Conservation (phyloP, 1,140 invertebrate genomes). For the Bombus picipes region DNA sequence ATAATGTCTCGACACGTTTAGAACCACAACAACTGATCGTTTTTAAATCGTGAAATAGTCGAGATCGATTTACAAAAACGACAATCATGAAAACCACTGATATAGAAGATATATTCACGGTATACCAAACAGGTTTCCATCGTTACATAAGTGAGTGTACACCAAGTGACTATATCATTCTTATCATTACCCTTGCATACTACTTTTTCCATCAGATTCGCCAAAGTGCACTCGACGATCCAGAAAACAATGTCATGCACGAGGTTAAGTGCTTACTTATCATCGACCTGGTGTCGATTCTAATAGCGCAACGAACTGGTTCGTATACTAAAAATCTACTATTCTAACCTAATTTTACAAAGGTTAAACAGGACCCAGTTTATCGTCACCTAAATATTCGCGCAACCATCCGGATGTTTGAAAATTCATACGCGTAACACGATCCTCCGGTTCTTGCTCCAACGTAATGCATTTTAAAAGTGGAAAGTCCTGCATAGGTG, state of each 20-base stretch:
- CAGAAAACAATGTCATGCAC: background rate
- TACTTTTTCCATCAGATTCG: conserved; percentile 1
- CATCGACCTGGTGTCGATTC: background rate
- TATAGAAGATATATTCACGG: conserved; percentile 13
- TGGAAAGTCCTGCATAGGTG: conserved; percentile 28
- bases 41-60: background rate
- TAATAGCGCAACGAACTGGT: background rate
- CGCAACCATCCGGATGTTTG: background rate
- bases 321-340: background rate
- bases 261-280: background rate
- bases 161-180: conserved; percentile 29
- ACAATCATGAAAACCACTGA: conserved; percentile 28
- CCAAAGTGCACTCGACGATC: background rate
- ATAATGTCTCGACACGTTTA: background rate
- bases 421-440: conserved; percentile 13
- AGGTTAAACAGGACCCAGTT: background rate
- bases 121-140: conserved; percentile 51
- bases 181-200: conserved; percentile 32
- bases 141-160: conserved; percentile 34
- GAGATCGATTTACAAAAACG: background rate
- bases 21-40: background rate
- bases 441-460: conserved; percentile 7
- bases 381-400: background rate
- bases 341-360: background rate
- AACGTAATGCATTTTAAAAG: conserved; percentile 35